Percentiles rank a stretch among this genome's conserved stretches.
These are phyloP conservation scores for Porites lutea DNA, from an alignment of 64 coral and sea anemone species.

Conservation along the genomic window DNA sequence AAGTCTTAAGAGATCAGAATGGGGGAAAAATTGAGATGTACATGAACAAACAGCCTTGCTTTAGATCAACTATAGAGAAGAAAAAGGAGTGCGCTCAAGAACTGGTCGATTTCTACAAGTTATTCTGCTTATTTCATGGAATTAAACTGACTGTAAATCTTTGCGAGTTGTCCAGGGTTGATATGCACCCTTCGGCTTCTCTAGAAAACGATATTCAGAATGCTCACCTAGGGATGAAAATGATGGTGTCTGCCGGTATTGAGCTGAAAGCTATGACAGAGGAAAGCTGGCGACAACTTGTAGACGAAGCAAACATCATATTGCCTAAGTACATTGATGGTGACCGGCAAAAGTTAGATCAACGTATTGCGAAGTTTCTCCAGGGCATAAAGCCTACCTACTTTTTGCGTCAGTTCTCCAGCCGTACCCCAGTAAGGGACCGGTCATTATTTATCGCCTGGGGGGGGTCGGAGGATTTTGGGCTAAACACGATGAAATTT, in stretches of 20 bases:
- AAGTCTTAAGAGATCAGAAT: slow-evolving; percentile 1
- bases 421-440: too few species aligned
- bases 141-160: slow-evolving; percentile 18
- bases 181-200: background rate
- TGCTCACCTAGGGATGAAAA: slow-evolving; percentile 4
- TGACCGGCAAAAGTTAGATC: slow-evolving; percentile 1
- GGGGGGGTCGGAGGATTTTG: too few species aligned
- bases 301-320: background rate
- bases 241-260: background rate
- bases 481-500: too few species aligned
- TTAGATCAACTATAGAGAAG: background rate
- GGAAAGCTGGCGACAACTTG: background rate
- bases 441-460: too few species aligned
- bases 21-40: slow-evolving; percentile 27
- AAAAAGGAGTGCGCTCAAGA: slow-evolving; percentile 7
- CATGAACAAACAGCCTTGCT: slow-evolving; percentile 54
- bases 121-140: background rate
- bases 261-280: background rate
- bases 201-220: background rate
- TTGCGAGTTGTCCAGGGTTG: slow-evolving; percentile 23
- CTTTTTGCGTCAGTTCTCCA: background rate
- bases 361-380: background rate
- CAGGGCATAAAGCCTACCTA: background rate
- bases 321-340: slow-evolving; percentile 2
- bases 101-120: slow-evolving; percentile 24